phyloP scores from a whole-genome alignment of 2,888 invertebrate genomes.

The Amphiduros pacificus region DNA sequence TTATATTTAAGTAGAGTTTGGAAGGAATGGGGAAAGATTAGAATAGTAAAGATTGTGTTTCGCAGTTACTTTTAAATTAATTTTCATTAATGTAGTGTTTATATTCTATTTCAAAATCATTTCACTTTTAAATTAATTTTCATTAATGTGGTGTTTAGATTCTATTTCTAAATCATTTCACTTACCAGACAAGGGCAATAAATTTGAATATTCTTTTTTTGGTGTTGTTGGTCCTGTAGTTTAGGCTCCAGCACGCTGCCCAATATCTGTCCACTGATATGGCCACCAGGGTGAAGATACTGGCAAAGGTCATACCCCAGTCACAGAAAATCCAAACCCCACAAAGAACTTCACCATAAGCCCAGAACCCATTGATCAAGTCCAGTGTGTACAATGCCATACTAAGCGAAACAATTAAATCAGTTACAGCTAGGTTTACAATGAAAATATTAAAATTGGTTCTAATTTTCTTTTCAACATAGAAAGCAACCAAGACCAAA shows the following conservation, averaged over 20 bases:
- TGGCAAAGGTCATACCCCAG: constrained; percentile 56
- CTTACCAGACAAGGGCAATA: constrained; percentile 40
- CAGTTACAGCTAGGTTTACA: constrained; percentile 40
- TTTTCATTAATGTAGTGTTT: too few relatives aligned
- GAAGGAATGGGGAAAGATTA: too few relatives aligned
- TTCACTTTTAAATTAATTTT: too few relatives aligned
- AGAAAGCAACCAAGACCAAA: constrained; percentile 50
- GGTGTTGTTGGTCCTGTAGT: constrained; percentile 39
- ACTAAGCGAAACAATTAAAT: constrained; percentile 45
- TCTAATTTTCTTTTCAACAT: constrained; percentile 47
- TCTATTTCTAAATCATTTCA: too few relatives aligned
- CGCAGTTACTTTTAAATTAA: too few relatives aligned
- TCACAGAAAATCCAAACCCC: constrained; percentile 54
- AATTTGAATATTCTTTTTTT: constrained; percentile 33
- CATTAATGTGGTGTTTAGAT: too few relatives aligned
- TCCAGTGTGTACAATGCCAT: constrained; percentile 49
- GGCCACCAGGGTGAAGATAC: constrained; percentile 51
- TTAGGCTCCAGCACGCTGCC: constrained; percentile 40
- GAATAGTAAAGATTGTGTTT: too few relatives aligned
- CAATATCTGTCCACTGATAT: constrained; percentile 48
- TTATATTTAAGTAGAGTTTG: too few relatives aligned
- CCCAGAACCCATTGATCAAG: constrained; percentile 48
- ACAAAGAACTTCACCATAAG: constrained; percentile 45
- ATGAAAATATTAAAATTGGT: constrained; percentile 53
- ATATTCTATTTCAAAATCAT: too few relatives aligned